These are phyloP conservation scores for Homalodisca vitripennis DNA, from an alignment of 1,140 invertebrate species.

Conservation along the genomic window DNA sequence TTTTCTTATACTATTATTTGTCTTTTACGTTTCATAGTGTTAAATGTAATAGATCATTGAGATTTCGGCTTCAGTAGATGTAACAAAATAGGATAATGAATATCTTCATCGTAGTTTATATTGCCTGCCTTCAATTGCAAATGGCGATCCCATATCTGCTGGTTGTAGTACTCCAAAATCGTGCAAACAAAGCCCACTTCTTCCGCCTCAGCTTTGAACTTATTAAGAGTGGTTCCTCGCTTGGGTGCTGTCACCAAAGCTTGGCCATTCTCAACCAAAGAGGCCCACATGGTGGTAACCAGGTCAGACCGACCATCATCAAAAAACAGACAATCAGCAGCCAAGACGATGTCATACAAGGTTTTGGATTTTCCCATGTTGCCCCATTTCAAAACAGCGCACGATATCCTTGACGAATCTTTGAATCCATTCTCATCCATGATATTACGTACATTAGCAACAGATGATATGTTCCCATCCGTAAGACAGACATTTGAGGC, in stretches of 20 bases:
- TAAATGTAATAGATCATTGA: not conserved
- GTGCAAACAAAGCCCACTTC: slow-evolving; percentile 58
- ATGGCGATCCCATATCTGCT: slow-evolving; percentile 64
- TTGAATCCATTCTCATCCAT: slow-evolving; percentile 57
- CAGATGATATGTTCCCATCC: slow-evolving; percentile 75
- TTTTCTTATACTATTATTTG: slow-evolving; percentile 26
- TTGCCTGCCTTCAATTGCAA: slow-evolving; percentile 56
- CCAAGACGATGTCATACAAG: slow-evolving; percentile 67
- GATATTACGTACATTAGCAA: slow-evolving; percentile 70
- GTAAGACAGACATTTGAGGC: slow-evolving; percentile 64
- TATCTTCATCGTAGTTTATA: slow-evolving; percentile 62
- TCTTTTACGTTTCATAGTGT: slow-evolving; percentile 20
- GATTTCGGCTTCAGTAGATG: slow-evolving; percentile 48
- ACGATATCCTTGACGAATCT: slow-evolving; percentile 44
- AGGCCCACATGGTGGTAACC: slow-evolving; percentile 65
- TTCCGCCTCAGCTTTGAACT: slow-evolving; percentile 62
- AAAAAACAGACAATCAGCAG: slow-evolving; percentile 83
- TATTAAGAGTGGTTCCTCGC: slow-evolving; percentile 67
- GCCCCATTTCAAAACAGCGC: slow-evolving; percentile 52
- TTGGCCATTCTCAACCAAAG: slow-evolving; percentile 62
- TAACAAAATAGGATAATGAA: slow-evolving; percentile 66
- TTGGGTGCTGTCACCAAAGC: slow-evolving; percentile 75
- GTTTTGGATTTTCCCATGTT: slow-evolving; percentile 30
- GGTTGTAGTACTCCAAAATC: slow-evolving; percentile 59
- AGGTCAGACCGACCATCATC: slow-evolving; percentile 72